A percentile compares a stretch with the other conserved stretches of the same genome.
Conservation (phyloP, 2,797 vertebrate genomes). For the Cyprinella venusta region DNA sequence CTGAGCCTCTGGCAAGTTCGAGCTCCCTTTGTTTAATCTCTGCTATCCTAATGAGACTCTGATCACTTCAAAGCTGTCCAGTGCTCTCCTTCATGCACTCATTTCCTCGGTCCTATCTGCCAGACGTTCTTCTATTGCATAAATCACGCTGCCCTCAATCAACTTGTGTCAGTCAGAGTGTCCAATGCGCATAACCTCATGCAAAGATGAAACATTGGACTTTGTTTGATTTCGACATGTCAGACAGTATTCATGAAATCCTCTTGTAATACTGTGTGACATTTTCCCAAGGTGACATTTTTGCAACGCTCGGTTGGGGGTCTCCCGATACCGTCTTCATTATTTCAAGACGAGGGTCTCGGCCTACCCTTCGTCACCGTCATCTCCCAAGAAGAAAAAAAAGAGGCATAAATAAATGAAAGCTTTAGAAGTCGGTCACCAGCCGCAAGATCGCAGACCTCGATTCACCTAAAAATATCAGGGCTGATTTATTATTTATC, state of each 20-base stretch:
- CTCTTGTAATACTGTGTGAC: constrained; percentile 64
- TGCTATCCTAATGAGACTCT: constrained; percentile 49
- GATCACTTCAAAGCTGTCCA: constrained; percentile 56
- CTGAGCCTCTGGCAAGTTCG: constrained; percentile 36
- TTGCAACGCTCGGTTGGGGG: constrained; percentile 70
- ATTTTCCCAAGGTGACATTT: constrained; percentile 78
- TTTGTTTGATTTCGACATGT: constrained; percentile 47
- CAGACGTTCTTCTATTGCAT: constrained; percentile 2
- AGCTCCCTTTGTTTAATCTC: constrained; percentile 51
- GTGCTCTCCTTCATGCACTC: constrained; percentile 26
- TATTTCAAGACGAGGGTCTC: constrained; percentile 46
- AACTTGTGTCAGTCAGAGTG: constrained; percentile 52
- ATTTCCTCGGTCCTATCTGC: constrained; percentile 20
- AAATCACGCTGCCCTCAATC: constrained; percentile 37
- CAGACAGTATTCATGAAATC: constrained; percentile 57
- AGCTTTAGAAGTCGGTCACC: constrained; percentile 72
- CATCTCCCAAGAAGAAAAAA: constrained; percentile 61
- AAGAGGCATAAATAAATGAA: constrained; percentile 78
- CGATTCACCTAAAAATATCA: constrained; percentile 81
- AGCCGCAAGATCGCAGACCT: constrained; percentile 72
- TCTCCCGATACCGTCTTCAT: constrained; percentile 45
- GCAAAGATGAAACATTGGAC: constrained; percentile 42
- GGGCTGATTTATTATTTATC: constrained; percentile 81
- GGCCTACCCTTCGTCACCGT: constrained; percentile 58
- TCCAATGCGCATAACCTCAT: constrained; percentile 44